Evolutionary conservation across 1,140 invertebrate genomes (phyloP), one percentile per base, ranked within the genome.

Genomic region (Brachionus paranguensis): DNA sequence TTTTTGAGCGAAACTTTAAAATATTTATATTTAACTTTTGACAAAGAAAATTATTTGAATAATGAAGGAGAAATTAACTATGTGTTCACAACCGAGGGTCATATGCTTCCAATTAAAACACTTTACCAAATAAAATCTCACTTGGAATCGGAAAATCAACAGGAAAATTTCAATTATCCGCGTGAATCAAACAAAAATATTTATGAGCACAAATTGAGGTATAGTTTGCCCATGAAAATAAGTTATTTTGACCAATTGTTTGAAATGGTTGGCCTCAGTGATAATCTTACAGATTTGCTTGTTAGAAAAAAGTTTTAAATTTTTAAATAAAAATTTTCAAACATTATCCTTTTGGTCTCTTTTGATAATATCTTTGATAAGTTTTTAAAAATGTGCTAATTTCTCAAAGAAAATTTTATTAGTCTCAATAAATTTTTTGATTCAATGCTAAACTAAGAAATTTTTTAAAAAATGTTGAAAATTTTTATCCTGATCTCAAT

Each of bases 1-100:
- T 99, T 99, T 88, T 90, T 99, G 2, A 94, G 96, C 41, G 97
- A 99, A 91, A 99, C 97, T 1, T 96, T 95, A 17, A 99, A 99
- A 91, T 99, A 99, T 90, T 89, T 99, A 0, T 99, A 97, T 90
- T 87, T 93, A 88, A 92, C 93, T 27, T 93, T 93, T 90, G 93
- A 93, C 86, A 88, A 89, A 83, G 90, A 92, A 64, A 93, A 93
- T 87, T 91, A 91, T 76, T 85, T 93, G 1, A 93, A 93, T 87
- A 64, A 84, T 45, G 89, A 89, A 78, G 87, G 92, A 47, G 89
- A 90, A 50, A 89, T 90, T 24, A 86, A 90, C 24, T 92, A 92
- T 86, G 84, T 93, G 11, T 93, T 93, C 86, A 92, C 91, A 6
- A 93, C 93, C 7, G 92, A 93, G 87, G 93, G 93, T 2, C 93